phyloP scores from a whole-genome alignment of 2,888 invertebrate genomes.

The Dryomyza anilis region DNA sequence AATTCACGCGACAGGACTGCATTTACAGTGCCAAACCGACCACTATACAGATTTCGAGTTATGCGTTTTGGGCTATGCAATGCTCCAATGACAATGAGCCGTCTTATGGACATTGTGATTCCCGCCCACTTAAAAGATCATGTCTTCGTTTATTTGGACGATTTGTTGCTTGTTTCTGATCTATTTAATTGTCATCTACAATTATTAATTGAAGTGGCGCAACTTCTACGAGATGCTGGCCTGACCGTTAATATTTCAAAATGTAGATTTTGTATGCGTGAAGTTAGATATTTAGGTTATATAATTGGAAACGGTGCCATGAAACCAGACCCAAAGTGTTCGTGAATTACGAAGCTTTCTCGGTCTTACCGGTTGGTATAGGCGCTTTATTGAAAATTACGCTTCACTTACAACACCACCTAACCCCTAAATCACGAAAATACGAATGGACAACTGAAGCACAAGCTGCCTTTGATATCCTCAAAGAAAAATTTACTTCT shows the following conservation, averaged over 20 bases:
- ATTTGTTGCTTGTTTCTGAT: conserved; percentile 26
- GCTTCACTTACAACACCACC: conserved; percentile 26
- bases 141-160: conserved; percentile 31
- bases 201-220: conserved; percentile 7
- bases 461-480: too few relatives aligned
- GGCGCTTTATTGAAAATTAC: conserved; percentile 28
- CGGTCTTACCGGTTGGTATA: conserved; percentile 33
- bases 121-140: conserved; percentile 13
- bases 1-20: background rate
- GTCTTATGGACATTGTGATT: conserved; percentile 27
- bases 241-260: conserved; percentile 26
- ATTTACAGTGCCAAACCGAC: background rate
- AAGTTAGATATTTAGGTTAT: conserved; percentile 29
- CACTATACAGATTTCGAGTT: conserved; percentile 18
- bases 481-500: conserved; percentile 25
- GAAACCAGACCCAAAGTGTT: conserved; percentile 26
- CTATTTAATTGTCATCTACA: conserved; percentile 11
- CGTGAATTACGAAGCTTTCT: conserved; percentile 28
- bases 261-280: conserved; percentile 25
- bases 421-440: conserved; percentile 15
- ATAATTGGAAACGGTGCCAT: conserved; percentile 29
- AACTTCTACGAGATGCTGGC: conserved; percentile 7
- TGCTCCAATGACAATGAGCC: conserved; percentile 27
- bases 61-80: conserved; percentile 29
- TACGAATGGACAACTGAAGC: conserved; percentile 23